Evolutionary conservation across 2,113 vertebrate genomes (phyloP).

Genomic region (Hyla sarda): DNA sequence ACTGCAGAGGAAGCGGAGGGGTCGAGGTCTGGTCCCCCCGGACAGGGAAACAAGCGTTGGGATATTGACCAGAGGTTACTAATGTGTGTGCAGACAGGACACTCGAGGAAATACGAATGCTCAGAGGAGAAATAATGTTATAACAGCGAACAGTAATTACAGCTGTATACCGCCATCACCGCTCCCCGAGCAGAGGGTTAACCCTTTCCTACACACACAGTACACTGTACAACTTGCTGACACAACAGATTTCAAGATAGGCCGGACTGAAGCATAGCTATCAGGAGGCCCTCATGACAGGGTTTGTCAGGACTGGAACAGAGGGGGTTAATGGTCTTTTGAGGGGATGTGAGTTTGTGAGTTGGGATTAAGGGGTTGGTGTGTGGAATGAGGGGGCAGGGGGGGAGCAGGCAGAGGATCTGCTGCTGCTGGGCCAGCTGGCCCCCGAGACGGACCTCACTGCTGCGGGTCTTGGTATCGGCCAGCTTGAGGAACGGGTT

Average conservation of each 20-base stretch:
- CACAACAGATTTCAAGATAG: neutral
- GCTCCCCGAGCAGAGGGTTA: neutral
- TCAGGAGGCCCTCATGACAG: no score
- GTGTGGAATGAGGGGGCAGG: no score
- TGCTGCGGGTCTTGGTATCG: no score
- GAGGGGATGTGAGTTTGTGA: no score
- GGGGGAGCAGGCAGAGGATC: no score
- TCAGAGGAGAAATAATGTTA: conserved; percentile 29
- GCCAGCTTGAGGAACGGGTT: no score
- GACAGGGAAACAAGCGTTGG: conserved; percentile 38
- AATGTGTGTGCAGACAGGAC: conserved; percentile 21
- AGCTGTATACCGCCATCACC: neutral
- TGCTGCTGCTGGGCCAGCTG: no score
- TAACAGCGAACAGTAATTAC: conserved; percentile 33
- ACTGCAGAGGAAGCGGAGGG: neutral
- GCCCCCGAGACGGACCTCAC: no score
- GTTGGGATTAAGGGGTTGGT: no score
- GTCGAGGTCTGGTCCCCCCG: neutral
- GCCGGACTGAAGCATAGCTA: no score
- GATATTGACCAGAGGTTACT: conserved; percentile 29
- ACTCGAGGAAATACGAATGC: conserved; percentile 26
- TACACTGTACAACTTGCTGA: neutral
- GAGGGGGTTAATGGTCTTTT: no score
- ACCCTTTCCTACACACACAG: neutral
- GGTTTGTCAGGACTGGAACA: no score